Conservation (phyloP, 2,113 vertebrate species). For the Lophochroa leadbeateri region DNA sequence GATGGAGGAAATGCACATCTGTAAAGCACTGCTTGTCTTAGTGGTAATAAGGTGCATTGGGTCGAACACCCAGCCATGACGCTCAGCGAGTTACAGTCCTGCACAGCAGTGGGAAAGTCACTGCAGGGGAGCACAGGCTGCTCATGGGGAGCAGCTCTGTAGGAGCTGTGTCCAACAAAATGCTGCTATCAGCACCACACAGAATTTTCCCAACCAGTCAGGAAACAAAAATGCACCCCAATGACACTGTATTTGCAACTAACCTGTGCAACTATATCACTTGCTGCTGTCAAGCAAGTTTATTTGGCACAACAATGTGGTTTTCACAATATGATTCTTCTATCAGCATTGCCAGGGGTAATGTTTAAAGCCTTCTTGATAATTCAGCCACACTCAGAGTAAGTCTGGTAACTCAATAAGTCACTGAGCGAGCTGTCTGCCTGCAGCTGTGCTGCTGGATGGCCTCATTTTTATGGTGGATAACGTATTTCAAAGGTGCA, state of each 20-base stretch:
- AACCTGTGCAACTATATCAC: neutral
- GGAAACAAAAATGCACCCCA: neutral
- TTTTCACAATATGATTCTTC: neutral
- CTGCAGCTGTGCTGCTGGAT: neutral
- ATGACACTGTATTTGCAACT: neutral
- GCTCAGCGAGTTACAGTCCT: neutral
- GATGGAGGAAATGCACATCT: neutral
- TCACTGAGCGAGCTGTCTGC: neutral
- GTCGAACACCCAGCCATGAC: neutral
- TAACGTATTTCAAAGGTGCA: conserved; percentile 20
- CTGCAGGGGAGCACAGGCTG: neutral
- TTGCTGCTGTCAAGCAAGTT: fast-evolving
- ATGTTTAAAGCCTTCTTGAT: neutral
- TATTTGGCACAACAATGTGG: neutral
- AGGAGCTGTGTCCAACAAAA: neutral
- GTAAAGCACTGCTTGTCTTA: fast-evolving
- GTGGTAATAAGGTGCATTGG: neutral
- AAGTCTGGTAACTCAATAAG: neutral
- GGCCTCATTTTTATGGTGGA: neutral
- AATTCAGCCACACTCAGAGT: neutral
- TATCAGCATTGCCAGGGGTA: neutral
- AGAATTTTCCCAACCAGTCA: neutral
- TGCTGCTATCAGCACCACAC: neutral
- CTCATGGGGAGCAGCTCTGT: fast-evolving
- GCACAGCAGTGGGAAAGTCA: neutral